A percentile compares a stretch with the other conserved stretches of the same genome.
Evolutionary conservation across 2,888 invertebrate genomes (phyloP).

Genomic region (Acanthococcus lagerstroemiae): DNA sequence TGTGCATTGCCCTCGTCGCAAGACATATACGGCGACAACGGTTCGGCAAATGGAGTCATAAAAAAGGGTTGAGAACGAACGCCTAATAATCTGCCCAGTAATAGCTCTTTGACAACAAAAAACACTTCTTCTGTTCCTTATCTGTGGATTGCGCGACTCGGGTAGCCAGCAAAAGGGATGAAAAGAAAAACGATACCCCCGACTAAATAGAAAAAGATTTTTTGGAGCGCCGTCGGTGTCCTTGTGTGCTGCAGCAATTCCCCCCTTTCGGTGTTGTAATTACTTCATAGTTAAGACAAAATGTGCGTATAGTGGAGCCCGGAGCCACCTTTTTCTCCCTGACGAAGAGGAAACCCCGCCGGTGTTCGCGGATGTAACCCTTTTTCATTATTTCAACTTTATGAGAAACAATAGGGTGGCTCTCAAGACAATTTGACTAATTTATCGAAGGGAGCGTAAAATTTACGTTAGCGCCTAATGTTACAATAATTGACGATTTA

Average conservation of each 20-base stretch:
- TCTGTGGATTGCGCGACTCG: background rate
- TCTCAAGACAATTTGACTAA: conserved; percentile 27
- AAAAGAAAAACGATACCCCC: background rate
- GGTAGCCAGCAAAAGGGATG: background rate
- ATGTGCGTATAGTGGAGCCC: conserved; percentile 20
- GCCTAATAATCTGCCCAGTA: background rate
- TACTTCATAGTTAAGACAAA: conserved; percentile 22
- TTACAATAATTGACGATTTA: conserved; percentile 26
- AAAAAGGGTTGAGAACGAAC: background rate
- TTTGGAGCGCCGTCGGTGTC: too few relatives aligned
- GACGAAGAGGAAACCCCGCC: too few relatives aligned
- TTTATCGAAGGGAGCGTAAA: conserved; percentile 6
- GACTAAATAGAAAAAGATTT: background rate
- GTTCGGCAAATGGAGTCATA: too few relatives aligned
- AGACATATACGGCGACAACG: too few relatives aligned
- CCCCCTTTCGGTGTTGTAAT: conserved; percentile 4
- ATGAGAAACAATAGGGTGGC: conserved; percentile 27
- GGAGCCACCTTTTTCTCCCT: too few relatives aligned
- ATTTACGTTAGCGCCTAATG: conserved; percentile 20
- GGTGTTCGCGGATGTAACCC: too few relatives aligned
- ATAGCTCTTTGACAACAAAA: background rate
- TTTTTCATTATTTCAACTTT: conserved; percentile 27
- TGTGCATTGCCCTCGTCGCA: too few relatives aligned
- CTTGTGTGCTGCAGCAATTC: too few relatives aligned
- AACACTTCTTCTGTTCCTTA: background rate